Percentiles rank a stretch among this genome's conserved stretches.
phyloP scores from a whole-genome alignment of 2,797 vertebrate species.

The Pangasius macronema region DNA sequence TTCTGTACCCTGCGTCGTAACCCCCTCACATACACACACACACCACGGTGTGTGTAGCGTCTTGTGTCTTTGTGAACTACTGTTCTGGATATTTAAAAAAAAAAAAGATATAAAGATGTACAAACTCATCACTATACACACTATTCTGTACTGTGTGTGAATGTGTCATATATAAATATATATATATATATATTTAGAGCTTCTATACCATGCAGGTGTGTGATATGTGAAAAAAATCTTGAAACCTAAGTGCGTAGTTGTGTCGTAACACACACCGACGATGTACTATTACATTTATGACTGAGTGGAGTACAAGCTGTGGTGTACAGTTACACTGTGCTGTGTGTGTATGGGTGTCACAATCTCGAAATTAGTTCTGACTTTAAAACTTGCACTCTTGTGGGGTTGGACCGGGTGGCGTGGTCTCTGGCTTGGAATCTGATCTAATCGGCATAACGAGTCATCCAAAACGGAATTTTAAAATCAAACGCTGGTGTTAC shows the following conservation, averaged over 20 bases:
- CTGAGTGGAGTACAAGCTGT: not conserved
- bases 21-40: slow-evolving; percentile 36
- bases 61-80: slow-evolving; percentile 68
- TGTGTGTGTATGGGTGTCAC: not conserved
- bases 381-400: too few species aligned
- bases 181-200: not conserved
- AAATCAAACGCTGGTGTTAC: not conserved
- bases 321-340: not conserved
- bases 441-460: not conserved
- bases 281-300: slow-evolving; percentile 8
- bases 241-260: not conserved
- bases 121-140: slow-evolving; percentile 2
- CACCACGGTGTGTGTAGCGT: slow-evolving; percentile 51
- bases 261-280: not conserved
- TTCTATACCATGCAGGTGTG: not conserved
- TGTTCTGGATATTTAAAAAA: slow-evolving; percentile 24
- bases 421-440: too few species aligned
- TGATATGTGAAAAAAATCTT: not conserved
- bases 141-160: not conserved
- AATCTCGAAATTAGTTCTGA: too few species aligned
- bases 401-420: too few species aligned
- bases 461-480: not conserved
- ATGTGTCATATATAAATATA: too few species aligned
- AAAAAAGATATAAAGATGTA: not conserved
- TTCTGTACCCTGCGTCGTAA: not conserved